phyloP scores from a whole-genome alignment of 2,113 vertebrate species.

The Indicator maculatus region DNA sequence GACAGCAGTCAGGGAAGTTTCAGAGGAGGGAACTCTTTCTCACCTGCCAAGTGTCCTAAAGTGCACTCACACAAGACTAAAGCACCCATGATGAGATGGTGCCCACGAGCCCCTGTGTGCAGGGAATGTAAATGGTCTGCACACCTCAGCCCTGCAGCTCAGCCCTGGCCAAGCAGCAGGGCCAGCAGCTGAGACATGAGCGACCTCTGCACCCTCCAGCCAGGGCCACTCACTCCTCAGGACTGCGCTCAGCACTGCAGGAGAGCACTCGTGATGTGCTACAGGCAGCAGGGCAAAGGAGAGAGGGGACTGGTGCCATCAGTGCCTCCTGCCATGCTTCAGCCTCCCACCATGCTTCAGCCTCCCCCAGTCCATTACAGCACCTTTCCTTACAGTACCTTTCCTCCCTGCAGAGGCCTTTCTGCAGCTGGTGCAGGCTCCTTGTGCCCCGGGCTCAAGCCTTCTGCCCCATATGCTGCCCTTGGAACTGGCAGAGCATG shows the following conservation, averaged over 20 bases:
- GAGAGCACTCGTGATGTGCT: not conserved
- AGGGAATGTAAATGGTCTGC: not conserved
- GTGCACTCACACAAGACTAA: not conserved
- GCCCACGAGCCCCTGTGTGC: fast-evolving
- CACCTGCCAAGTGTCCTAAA: not conserved
- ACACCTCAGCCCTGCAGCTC: not conserved
- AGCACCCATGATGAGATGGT: too few relatives aligned
- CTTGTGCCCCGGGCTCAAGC: not conserved
- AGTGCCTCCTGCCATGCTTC: not conserved
- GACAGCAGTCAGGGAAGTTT: not conserved
- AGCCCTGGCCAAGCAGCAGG: fast-evolving
- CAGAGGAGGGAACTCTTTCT: not conserved
- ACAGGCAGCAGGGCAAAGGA: not conserved
- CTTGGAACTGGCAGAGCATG: not conserved
- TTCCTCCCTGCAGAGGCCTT: not conserved
- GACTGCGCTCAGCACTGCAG: not conserved
- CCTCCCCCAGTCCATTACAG: not conserved
- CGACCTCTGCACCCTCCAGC: fast-evolving
- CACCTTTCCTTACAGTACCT: too few relatives aligned
- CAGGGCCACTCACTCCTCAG: not conserved
- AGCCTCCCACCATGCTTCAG: not conserved
- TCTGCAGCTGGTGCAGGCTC: not conserved
- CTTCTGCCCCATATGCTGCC: fast-evolving
- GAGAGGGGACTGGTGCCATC: not conserved
- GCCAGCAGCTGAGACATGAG: not conserved